Conservation (phyloP, 1,140 invertebrate genomes). For the Drosophila tristis region DNA sequence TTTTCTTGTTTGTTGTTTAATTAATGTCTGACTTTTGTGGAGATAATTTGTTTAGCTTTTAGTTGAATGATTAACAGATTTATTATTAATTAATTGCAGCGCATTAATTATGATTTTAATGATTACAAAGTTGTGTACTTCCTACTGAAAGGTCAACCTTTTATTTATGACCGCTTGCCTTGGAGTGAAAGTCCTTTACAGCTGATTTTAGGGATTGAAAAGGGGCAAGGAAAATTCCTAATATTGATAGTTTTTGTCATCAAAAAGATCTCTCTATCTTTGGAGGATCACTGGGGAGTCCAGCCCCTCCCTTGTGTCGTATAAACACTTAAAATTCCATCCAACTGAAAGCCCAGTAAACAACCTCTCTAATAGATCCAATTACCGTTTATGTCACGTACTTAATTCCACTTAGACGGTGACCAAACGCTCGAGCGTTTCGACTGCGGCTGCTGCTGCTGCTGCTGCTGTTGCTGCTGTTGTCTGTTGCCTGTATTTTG, state of each 20-base stretch:
- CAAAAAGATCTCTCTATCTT: conserved; percentile 1
- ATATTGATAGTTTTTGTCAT: too few relatives aligned
- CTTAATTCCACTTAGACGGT: conserved; percentile 75
- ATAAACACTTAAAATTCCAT: conserved; percentile 54
- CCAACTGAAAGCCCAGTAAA: conserved; percentile 34
- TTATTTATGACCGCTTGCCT: too few relatives aligned
- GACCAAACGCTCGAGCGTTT: conserved; percentile 64
- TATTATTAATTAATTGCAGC: conserved; percentile 9
- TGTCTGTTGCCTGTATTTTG: conserved; percentile 47
- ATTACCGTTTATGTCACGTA: conserved; percentile 79
- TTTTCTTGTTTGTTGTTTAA: conserved; percentile 46
- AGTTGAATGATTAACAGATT: conserved; percentile 25
- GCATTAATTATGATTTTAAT: background rate
- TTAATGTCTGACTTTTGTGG: conserved; percentile 37
- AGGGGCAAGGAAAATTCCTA: too few relatives aligned
- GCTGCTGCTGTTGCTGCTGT: conserved; percentile 22
- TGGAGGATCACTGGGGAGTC: background rate
- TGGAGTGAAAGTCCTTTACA: too few relatives aligned
- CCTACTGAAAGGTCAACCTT: too few relatives aligned
- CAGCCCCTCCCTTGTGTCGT: conserved; percentile 17
- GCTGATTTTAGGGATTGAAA: background rate
- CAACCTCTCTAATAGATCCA: conserved; percentile 71
- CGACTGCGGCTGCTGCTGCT: conserved; percentile 12
- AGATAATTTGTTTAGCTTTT: conserved; percentile 38
- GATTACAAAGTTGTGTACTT: background rate